Percentiles rank a stretch among this genome's conserved stretches.
Conservation (phyloP, 64 coral and sea anemone species). For the Montipora cactus region DNA sequence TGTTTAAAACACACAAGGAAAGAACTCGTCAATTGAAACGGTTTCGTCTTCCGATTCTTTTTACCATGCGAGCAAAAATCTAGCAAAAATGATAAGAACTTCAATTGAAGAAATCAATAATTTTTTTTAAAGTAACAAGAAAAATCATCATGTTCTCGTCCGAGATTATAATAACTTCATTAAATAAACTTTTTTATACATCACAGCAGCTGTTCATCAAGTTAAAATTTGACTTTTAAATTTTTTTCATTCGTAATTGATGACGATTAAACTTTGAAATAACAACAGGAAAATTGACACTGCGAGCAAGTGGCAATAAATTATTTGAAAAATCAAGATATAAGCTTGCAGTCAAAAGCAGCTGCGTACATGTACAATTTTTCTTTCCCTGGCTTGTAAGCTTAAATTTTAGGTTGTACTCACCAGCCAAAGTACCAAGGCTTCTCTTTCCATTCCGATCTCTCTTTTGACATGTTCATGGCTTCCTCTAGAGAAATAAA, state of each 20-base stretch:
- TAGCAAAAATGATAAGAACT: too few relatives aligned
- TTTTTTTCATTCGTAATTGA: constrained; percentile 14
- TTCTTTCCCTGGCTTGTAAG: background rate
- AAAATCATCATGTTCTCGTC: too few relatives aligned
- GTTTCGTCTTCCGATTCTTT: too few relatives aligned
- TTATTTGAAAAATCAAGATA: background rate
- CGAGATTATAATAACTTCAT: too few relatives aligned
- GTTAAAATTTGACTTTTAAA: constrained; percentile 32
- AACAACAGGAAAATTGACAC: constrained; percentile 1
- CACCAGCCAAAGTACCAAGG: constrained; percentile 99
- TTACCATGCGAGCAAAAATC: too few relatives aligned
- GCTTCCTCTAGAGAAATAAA: constrained; percentile 80
- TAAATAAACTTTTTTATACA: too few relatives aligned
- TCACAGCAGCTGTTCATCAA: background rate
- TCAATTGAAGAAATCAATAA: too few relatives aligned
- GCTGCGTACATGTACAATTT: background rate
- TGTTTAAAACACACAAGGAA: too few relatives aligned
- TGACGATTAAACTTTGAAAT: background rate
- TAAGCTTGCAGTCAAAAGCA: background rate
- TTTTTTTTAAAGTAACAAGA: too few relatives aligned
- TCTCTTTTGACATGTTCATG: constrained; percentile 89
- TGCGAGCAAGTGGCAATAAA: background rate
- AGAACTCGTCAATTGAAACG: too few relatives aligned
- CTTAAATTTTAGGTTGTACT: constrained; percentile 14
- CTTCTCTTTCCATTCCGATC: constrained; percentile 80